Evolutionary conservation across 1,140 invertebrate species (phyloP), one percentile per base, ranked within the genome.

Genomic region (Kradibia gibbosae): DNA sequence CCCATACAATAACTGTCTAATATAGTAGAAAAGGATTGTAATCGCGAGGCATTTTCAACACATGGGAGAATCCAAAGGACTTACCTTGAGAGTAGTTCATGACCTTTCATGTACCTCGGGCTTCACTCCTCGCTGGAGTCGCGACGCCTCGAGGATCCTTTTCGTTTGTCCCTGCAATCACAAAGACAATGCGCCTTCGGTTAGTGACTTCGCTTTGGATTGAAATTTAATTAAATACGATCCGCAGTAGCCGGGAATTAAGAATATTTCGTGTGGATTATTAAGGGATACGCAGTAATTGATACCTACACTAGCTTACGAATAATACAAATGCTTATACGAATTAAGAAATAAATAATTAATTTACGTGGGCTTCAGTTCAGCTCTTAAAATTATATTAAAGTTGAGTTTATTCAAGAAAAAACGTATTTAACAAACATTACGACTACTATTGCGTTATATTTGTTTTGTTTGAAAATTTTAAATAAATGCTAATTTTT

Each of bases 31-130:
- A 65, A 65, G 60, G 60, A 65, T 36, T 4, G 13, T 20, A 65
- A 20, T 36, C 31, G 60, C 60, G 31, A 36, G 11, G 60, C 15
- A 65, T 65, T 65, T 65, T 0, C 60, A 15, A 13, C 3, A 65
- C 10, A 36, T 8, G 3, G 15, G 50, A 36, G 28, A 65, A 65
- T 65, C 31, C 60, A 65, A 42, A 57, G 34, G 45, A 83, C 88
- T 89, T 85, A 91, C 90, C 90, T 89, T 91, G 89, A 86, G 90
- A 89, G 89, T 91, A 91, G 88, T 89, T 91, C 90, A 91, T 91
- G 87, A 90, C 90, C 90, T 88, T 86, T 91, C 89, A 90, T 91
- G 89, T 90, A 91, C 88, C 84, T 87, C 88, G 86, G 82, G 85
- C 78, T 86, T 87, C 82, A 89, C 89, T 91, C 89, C 88, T 88